Evolutionary conservation across 2,797 vertebrate genomes (phyloP), one percentile per base, ranked within the genome.

Genomic region (Mus caroli): DNA sequence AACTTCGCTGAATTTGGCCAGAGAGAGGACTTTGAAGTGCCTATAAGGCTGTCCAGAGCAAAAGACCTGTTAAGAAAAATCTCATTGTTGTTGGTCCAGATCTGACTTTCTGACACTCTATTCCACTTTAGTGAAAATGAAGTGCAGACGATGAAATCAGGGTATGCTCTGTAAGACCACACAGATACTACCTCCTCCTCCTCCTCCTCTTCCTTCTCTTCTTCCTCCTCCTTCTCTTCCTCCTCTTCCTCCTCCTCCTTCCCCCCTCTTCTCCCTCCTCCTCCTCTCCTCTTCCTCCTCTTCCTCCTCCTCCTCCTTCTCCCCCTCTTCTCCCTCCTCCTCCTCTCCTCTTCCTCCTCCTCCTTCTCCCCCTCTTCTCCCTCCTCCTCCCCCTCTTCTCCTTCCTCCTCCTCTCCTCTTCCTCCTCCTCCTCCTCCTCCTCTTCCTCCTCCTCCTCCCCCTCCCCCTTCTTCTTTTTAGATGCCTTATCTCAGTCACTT

Each of bases 81-180:
- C 58, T 92, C 92, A 56, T 92, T 62, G 10, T 31, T 82, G 31
- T 90, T 78, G 91, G 71, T 96, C 50, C 89, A 94, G 91, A 95
- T 91, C 54, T 0, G 19, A 94, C 69, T 89, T 96, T 77, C 76
- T 58, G 86, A 80, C 14, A 37, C 50, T 86, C 62, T 69, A 9
- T 43, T 97, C 91, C 92, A 93, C 92, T 96, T 96, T 91, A 94
- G 90, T 96, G 92, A 96, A 96, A 77, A 97, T 2, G 3, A 76
- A 46, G 28, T 15, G 37, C 2, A 3, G 9, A 20, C 12, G 37
- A 94, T 60, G 60, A 54, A 92, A 95, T 64, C 52, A 34, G 56
- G 75, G 11, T 34, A 50, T 43, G 58, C 82, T 91, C 4, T 50
- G 4, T 24, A 58, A 86, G 90, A 95, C 69, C 67, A 40, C 50